Evolutionary conservation across 2,888 invertebrate genomes (phyloP).

Genomic region (Lepas anatifera): DNA sequence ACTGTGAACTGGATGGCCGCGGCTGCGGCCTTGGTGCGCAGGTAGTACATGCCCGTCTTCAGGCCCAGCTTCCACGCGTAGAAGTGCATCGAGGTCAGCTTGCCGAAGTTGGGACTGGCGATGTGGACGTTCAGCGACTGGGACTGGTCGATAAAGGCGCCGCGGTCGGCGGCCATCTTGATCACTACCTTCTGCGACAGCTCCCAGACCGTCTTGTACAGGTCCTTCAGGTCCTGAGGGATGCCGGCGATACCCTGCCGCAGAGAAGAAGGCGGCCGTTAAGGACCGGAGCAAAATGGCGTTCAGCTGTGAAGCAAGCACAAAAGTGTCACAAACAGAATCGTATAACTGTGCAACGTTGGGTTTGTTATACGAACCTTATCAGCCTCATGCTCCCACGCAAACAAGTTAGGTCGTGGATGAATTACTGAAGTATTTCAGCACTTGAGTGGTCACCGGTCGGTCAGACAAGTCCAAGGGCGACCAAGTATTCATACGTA

Average conservation of each 20-base stretch:
- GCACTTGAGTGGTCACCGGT: too few species aligned
- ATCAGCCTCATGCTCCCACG: too few species aligned
- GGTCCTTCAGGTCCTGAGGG: constrained; percentile 66
- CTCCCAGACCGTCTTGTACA: constrained; percentile 97
- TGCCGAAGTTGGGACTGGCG: constrained; percentile 83
- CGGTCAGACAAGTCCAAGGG: too few species aligned
- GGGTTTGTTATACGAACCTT: too few species aligned
- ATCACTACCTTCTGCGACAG: constrained; percentile 83
- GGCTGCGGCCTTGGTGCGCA: constrained; percentile 90
- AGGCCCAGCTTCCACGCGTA: constrained; percentile 93
- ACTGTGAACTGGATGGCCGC: constrained; percentile 97
- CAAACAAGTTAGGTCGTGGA: too few species aligned
- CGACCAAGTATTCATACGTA: too few species aligned
- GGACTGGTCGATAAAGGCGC: constrained; percentile 96
- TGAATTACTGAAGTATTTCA: too few species aligned
- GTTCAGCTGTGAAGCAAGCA: too few species aligned
- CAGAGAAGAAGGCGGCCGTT: too few species aligned
- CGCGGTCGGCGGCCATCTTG: constrained; percentile 95
- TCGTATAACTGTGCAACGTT: too few species aligned
- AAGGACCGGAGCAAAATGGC: too few species aligned
- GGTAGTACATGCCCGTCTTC: constrained; percentile 98
- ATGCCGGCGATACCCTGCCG: constrained; percentile 61
- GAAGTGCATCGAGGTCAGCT: constrained; percentile 95
- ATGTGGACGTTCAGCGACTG: constrained; percentile 97
- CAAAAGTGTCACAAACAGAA: too few species aligned